Base-by-base conservation (phyloP, 1,140 invertebrate genomes). In the Drosophila ohnishii region DNA sequence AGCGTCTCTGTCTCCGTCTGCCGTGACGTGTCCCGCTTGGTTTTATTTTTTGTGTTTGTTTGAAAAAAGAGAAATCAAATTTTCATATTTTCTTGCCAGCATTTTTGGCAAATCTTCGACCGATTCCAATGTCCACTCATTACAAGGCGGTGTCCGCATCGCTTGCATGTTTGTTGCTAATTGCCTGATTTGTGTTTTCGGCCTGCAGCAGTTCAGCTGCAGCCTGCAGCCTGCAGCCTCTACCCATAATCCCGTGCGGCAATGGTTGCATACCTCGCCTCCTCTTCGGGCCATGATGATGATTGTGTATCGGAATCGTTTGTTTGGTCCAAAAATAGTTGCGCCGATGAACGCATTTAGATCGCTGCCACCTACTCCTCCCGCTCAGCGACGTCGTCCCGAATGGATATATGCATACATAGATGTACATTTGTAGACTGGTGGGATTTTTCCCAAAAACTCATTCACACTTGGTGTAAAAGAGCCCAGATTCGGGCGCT, bases 321-420 rank as follows among this genome's bases (percentile, higher is more conserved):
- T 87, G 83, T 87, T 87, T 87, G 83, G 84, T 57, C 83, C 79
- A 87, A 83, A 87, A 77, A 88, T 87, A 87, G 75, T 70, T 61
- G 56, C 69, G 51, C 60, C 84, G 83, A 87, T 88, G 83, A 87
- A 88, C 83, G 69, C 83, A 87, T 87, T 87, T 87, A 87, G 84
- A 87, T 73, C 74, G 78, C 58, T 56, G 55, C 70, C 55, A 55
- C 58, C 63, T 63, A 74, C 55, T 60, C 51, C 65, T 55, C 51
- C 48, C 50, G 32, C 30, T 6, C 50, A 13, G 16, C 48, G 14
- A 44, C 42, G 63, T 40, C 35, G 19, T 63, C 22, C 67, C 50
- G 53, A 35, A 61, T 65, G 55, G 65, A 65, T 76, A 53, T 50
- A 76, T 76, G 47, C 42, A 66, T 64, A 42, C 57, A 61, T 53